These are phyloP conservation scores for Heterotilapia buettikoferi DNA, from an alignment of 2,113 vertebrate genomes.

Conservation along the genomic window DNA sequence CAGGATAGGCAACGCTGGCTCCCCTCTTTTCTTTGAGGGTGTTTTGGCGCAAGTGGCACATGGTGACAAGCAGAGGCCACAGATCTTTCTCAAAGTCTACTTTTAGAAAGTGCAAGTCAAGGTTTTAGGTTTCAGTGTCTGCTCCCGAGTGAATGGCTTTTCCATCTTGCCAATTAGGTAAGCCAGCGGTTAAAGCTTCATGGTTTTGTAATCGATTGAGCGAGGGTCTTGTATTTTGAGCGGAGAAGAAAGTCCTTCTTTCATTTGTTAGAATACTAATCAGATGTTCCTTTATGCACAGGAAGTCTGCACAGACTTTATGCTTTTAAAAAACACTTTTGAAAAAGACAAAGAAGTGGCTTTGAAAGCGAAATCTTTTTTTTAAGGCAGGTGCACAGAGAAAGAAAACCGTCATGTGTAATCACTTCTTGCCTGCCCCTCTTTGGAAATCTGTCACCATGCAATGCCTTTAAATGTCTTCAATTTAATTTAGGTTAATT, in stretches of 20 bases:
- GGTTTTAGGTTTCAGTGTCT: slow-evolving; percentile 71
- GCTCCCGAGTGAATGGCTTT: slow-evolving; percentile 64
- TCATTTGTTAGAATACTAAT: not conserved
- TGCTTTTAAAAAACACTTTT: not conserved
- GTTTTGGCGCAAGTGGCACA: slow-evolving; percentile 35
- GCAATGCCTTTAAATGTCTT: slow-evolving; percentile 20
- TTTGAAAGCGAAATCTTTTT: not conserved
- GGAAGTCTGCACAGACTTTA: not conserved
- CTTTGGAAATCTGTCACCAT: slow-evolving; percentile 53
- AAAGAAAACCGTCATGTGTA: rapidly evolving
- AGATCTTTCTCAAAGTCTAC: slow-evolving; percentile 64
- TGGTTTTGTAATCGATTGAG: not conserved
- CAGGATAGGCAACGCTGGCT: not conserved
- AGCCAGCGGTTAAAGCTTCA: not conserved
- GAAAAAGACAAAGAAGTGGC: not conserved
- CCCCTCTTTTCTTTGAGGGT: slow-evolving; percentile 16
- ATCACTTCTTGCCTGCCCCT: slow-evolving; percentile 46
- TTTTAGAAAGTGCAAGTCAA: slow-evolving; percentile 81
- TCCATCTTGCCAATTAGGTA: slow-evolving; percentile 64
- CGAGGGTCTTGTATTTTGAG: not conserved
- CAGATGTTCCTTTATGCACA: not conserved
- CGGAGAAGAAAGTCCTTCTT: not conserved
- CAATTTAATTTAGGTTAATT: slow-evolving; percentile 7
- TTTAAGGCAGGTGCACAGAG: not conserved
- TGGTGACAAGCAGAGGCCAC: slow-evolving; percentile 57